phyloP scores from a whole-genome alignment of 2,888 invertebrate genomes.

The Eupithecia exiguata region DNA sequence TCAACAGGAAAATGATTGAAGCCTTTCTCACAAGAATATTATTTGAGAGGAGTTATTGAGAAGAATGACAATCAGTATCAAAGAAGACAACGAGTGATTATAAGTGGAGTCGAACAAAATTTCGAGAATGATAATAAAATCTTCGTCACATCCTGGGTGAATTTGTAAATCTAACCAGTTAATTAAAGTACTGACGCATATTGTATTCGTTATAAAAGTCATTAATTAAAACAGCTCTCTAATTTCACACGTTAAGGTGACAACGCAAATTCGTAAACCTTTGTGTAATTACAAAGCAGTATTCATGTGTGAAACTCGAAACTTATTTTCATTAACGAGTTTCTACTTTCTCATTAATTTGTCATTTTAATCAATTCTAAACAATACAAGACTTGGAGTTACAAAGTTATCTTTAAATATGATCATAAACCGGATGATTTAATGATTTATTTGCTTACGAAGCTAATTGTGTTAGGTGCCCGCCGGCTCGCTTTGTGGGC shows the following conservation, averaged over 20 bases:
- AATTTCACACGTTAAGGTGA: conserved; percentile 72
- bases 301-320: conserved; percentile 66
- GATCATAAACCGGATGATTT: conserved; percentile 65
- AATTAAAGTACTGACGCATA: conserved; percentile 49
- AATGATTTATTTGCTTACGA: conserved; percentile 72
- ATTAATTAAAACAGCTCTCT: conserved; percentile 75
- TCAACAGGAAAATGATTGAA: conserved; percentile 12
- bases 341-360: conserved; percentile 70
- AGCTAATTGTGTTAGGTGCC: conserved; percentile 69
- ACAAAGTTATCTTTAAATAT: conserved; percentile 61
- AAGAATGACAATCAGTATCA: background rate
- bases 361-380: conserved; percentile 67
- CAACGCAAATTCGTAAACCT: conserved; percentile 70
- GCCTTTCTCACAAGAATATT: background rate
- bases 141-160: conserved; percentile 3
- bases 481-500: conserved; percentile 59
- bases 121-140: background rate
- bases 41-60: background rate
- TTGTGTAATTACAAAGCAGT: conserved; percentile 72
- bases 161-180: conserved; percentile 35
- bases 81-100: background rate
- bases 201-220: conserved; percentile 64
- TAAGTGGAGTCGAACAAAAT: too few species aligned
- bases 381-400: conserved; percentile 44
- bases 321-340: conserved; percentile 65